Evolutionary conservation across 2,888 invertebrate species (phyloP).

Genomic region (Cremastinae sp.): DNA sequence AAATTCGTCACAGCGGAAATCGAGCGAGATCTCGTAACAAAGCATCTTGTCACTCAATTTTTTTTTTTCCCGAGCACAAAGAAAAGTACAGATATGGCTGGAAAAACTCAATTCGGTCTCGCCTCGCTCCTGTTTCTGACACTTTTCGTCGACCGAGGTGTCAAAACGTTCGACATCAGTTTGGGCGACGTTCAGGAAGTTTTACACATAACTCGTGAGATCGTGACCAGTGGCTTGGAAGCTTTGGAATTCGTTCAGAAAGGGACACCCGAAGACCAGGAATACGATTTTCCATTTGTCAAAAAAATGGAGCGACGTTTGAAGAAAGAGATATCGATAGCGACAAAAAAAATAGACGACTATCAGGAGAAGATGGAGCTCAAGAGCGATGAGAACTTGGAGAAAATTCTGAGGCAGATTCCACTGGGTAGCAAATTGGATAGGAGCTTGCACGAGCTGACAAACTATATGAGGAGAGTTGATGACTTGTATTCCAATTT

Average conservation of each 20-base stretch:
- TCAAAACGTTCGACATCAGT: slow-evolving; percentile 51
- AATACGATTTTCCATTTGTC: slow-evolving; percentile 84
- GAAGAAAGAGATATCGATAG: slow-evolving; percentile 66
- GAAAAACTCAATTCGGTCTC: neutral
- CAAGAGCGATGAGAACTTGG: slow-evolving; percentile 58
- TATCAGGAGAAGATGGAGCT: slow-evolving; percentile 67
- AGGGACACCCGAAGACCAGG: slow-evolving; percentile 71
- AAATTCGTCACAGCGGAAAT: too few species aligned
- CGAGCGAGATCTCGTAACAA: too few species aligned
- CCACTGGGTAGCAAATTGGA: slow-evolving; percentile 81
- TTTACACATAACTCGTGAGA: slow-evolving; percentile 69
- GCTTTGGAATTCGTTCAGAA: slow-evolving; percentile 68
- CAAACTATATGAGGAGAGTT: slow-evolving; percentile 81
- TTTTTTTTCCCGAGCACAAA: neutral
- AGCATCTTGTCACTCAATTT: too few species aligned
- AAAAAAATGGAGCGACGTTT: slow-evolving; percentile 82
- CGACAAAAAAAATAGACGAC: slow-evolving; percentile 69
- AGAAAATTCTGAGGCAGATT: slow-evolving; percentile 72
- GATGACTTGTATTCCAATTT: slow-evolving; percentile 83
- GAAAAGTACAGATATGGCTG: slow-evolving; percentile 1
- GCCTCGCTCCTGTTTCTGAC: neutral
- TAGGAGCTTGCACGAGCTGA: slow-evolving; percentile 74
- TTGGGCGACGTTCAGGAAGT: slow-evolving; percentile 71
- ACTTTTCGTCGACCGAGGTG: neutral
- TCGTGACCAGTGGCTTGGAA: slow-evolving; percentile 67